Evolutionary conservation across 2,797 vertebrate genomes (phyloP), one percentile per base, ranked within the genome.

Genomic region (Leptoclinus maculatus): DNA sequence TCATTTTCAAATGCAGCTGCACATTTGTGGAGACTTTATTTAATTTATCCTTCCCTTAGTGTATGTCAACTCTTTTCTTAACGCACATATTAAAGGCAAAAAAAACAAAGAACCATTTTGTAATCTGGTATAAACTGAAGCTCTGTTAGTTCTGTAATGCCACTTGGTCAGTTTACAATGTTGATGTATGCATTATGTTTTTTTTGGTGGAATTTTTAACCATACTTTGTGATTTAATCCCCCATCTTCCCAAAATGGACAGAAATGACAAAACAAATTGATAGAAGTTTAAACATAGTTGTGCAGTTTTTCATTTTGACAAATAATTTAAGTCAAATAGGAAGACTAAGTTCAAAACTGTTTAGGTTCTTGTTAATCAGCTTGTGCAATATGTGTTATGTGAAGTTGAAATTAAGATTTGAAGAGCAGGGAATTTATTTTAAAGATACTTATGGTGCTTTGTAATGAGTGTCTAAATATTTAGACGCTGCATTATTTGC

Each of bases 11-110:
- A 69, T 23, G 21, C 36, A 81, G 29, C 54, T 60, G 47, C 23
- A 41, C 19, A 29, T 77, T 65, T 76, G 25, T 58, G 38, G 7
- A 58, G 13, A 60, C 2, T 67, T 67, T 21, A 3, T 68, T 70
- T 56, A 0, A 56, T 65, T 71, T 49, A 29, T 71, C 19, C 13
- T 32, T 5, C 29, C 6, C 7, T 57, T 36, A 41, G 19, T 74
- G 23, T 63, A 51, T 47, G 45, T 34, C 41, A 51, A 0, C 51
- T 47, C 11, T 74, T 70, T 43, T 63, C 34, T 74, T 25, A 13
- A 62, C 71, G 13, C 32, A 56, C 12, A 64, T 43, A 12, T 83
- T 76, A 71, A 74, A 83, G 36, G 51, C 23, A 68, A 70, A 72
- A 69, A 70, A 43, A 25, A 17, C 1, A 13, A 73, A 60, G 12